Base-by-base conservation (phyloP, 2,797 vertebrate species). In the Hozukius guyotensis region DNA sequence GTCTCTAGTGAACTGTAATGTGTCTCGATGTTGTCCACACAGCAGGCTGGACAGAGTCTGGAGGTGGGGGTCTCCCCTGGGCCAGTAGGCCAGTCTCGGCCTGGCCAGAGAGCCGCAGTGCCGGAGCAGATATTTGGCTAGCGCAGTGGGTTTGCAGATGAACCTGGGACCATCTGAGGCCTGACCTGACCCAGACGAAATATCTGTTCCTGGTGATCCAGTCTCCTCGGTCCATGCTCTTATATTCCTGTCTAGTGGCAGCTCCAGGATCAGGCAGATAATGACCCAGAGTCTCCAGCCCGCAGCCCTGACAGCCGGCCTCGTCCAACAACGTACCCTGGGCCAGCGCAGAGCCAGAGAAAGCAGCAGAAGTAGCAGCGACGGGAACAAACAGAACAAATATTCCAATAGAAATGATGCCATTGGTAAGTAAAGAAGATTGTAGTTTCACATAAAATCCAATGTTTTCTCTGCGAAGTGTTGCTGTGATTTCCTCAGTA, bases 81-180 rank as follows among this genome's bases (percentile, higher is more conserved):
- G 91, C 95, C 95, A 96, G 8, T 0, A 24, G 0, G 87, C 85
- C 10, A 92, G 86, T 29, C 83, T 80, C 1, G 94, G 86, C 0
- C 46, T 83, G 0, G 72, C 46, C 0, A 96, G 94, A 6, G 86
- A 90, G 42, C 88, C 77, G 72, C 97, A 92, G 80, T 95, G 92
- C 77, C 78, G 92, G 69, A 92, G 89, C 72, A 99, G 89, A 86
- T 96, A 95, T 69, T 85, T 94, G 5, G 97, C 96, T 80, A 98
- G 93, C 0, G 96, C 95, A 0, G 97, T 97, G 73, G 95, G 93
- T 89, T 97, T 97, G 83, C 96, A 97, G 56, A 97, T 87, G 57
- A 98, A 85, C 46, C 81, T 73, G 66, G 89, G 88, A 74, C 76
- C 68, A 11, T 66, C 84, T 88, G 55, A 89, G 61, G 32, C 38